phyloP scores from a whole-genome alignment of 2,888 invertebrate genomes.

The Scelioninae gen. 1 region DNA sequence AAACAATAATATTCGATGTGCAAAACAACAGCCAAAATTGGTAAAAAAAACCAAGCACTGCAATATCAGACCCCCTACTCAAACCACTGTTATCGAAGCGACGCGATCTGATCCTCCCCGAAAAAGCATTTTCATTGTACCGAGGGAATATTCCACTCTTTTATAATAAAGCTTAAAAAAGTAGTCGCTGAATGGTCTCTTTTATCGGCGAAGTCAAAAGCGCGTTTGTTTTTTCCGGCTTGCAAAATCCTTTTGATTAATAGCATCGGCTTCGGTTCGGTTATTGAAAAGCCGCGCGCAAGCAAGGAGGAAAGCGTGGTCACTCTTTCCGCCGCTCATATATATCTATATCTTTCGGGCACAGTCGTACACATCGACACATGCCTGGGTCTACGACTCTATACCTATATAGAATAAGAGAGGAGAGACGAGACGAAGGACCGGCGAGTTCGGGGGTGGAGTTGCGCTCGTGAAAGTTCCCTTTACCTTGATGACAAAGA shows the following conservation, averaged over 20 bases:
- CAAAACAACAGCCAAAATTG: too few relatives aligned
- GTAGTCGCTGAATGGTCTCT: conserved; percentile 47
- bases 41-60: too few relatives aligned
- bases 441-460: conserved; percentile 69
- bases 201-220: conserved; percentile 60
- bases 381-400: too few relatives aligned
- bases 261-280: conserved; percentile 76
- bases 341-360: conserved; percentile 47
- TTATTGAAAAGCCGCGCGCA: conserved; percentile 79
- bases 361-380: too few relatives aligned
- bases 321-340: conserved; percentile 47
- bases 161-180: conserved; percentile 42
- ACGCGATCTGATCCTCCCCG: conserved; percentile 24
- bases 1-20: too few relatives aligned
- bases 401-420: conserved; percentile 47
- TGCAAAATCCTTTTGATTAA: conserved; percentile 81
- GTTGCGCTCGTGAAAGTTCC: conserved; percentile 81
- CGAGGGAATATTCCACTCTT: conserved; percentile 31
- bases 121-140: conserved; percentile 50
- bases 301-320: conserved; percentile 70
- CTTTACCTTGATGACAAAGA: conserved; percentile 84
- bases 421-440: conserved; percentile 66
- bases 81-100: conserved; percentile 9
- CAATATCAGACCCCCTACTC: too few relatives aligned
- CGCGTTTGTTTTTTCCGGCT: conserved; percentile 71